These are phyloP conservation scores for Lucilia sericata DNA, from an alignment of 1,140 invertebrate species.

Conservation along the genomic window DNA sequence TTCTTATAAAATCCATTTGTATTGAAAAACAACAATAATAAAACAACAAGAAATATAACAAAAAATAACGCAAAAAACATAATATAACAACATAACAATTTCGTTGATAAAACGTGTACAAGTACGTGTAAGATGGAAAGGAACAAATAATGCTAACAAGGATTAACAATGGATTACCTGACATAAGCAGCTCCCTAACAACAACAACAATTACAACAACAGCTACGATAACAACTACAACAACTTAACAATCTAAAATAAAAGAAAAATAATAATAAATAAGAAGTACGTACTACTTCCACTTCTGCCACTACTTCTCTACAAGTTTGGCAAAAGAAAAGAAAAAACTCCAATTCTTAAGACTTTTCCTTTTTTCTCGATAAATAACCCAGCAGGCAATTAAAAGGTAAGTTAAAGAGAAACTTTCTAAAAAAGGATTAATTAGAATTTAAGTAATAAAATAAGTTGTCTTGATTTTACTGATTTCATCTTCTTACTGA, in stretches of 20 bases:
- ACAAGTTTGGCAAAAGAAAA: not conserved
- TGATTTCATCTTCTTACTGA: no score
- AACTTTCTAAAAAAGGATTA: no score
- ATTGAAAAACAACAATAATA: not conserved
- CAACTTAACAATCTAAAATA: not conserved
- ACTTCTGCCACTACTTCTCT: not conserved
- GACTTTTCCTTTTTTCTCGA: constrained; percentile 1
- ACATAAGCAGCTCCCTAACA: constrained; percentile 30
- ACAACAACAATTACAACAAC: not conserved
- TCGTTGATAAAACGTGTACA: constrained; percentile 36
- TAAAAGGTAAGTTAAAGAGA: not conserved
- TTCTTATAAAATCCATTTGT: constrained; percentile 1
- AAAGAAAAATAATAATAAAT: not conserved
- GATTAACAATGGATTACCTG: constrained; percentile 46
- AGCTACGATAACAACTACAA: not conserved
- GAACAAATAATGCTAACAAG: constrained; percentile 42
- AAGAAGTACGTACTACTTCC: not conserved
- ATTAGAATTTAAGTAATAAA: no score
- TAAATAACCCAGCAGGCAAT: not conserved
- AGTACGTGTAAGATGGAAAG: constrained; percentile 13
- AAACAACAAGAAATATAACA: not conserved
- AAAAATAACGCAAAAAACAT: not conserved
- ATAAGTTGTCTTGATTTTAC: no score
- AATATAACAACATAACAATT: constrained; percentile 22
- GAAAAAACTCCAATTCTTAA: not conserved